Conservation (phyloP, 1,140 invertebrate genomes). For the Drosophila busckii region DNA sequence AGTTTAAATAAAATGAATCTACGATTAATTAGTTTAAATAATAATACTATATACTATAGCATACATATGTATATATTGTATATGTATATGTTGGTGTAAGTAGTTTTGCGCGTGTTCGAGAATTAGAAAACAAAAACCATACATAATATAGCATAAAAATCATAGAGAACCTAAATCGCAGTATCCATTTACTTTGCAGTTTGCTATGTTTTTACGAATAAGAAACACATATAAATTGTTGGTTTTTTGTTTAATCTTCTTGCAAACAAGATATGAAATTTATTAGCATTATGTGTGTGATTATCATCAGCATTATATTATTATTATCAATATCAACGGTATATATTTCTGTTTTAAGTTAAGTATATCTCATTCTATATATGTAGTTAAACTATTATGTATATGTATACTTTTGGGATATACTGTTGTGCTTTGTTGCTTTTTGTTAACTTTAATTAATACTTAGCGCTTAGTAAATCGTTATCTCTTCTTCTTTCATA, state of each 20-base stretch:
- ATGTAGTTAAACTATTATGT: conserved; percentile 25
- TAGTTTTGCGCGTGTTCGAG: background rate
- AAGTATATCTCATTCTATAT: conserved; percentile 13
- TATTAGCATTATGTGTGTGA: conserved; percentile 37
- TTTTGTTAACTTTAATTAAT: conserved; percentile 22
- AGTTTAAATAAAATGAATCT: too few relatives aligned
- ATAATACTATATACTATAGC: too few relatives aligned
- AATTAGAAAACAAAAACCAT: conserved; percentile 1
- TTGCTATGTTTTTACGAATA: conserved; percentile 32
- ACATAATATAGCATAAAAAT: background rate
- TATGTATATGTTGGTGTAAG: background rate
- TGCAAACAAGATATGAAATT: conserved; percentile 62
- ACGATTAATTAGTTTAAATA: too few relatives aligned
- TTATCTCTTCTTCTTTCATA: conserved; percentile 20
- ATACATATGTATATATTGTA: background rate
- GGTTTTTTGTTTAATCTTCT: conserved; percentile 68
- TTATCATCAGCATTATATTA: conserved; percentile 40
- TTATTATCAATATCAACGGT: conserved; percentile 22
- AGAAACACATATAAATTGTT: conserved; percentile 66
- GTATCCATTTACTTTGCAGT: background rate
- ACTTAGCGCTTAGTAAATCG: too few relatives aligned
- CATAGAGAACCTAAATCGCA: background rate
- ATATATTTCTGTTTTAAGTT: conserved; percentile 4
- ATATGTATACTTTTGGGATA: conserved; percentile 31
- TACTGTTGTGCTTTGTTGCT: conserved; percentile 20